These are phyloP conservation scores for Epicauta chinensis DNA, from an alignment of 1,140 invertebrate species.

Conservation along the genomic window DNA sequence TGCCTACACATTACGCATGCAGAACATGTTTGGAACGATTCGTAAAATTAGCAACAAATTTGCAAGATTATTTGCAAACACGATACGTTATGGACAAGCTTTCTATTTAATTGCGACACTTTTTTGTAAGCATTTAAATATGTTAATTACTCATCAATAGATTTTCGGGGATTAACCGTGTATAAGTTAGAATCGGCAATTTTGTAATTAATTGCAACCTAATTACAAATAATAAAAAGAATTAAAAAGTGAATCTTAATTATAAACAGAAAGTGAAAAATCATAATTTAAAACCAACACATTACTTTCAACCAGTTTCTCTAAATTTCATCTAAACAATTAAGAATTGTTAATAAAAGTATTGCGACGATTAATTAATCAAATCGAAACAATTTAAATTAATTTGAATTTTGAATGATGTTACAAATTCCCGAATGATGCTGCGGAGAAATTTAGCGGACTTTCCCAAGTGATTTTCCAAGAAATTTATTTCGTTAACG, in stretches of 20 bases:
- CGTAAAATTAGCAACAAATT: too few species aligned
- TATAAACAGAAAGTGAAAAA: slow-evolving; percentile 10
- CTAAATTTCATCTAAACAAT: not conserved
- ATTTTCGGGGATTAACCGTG: too few species aligned
- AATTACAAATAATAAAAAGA: not conserved
- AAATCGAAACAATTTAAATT: too few species aligned
- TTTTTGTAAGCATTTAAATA: too few species aligned
- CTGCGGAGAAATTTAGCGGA: too few species aligned
- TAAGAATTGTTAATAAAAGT: not conserved
- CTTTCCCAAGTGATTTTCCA: too few species aligned
- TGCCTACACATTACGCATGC: not conserved
- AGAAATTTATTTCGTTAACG: too few species aligned
- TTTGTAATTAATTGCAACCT: not conserved
- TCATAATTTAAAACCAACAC: slow-evolving; percentile 1
- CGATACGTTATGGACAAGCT: too few species aligned
- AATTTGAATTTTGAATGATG: not conserved
- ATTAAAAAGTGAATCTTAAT: slow-evolving; percentile 2
- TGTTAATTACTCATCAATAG: too few species aligned
- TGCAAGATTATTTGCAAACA: too few species aligned
- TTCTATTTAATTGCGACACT: too few species aligned
- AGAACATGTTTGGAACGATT: not conserved
- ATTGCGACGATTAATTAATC: not conserved
- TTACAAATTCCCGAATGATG: not conserved
- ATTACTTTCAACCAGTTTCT: slow-evolving; percentile 4
- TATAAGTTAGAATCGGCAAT: too few species aligned